Percentiles rank a stretch among this genome's conserved stretches.
Conservation (phyloP, 2,113 vertebrate species). For the Passerina amoena region DNA sequence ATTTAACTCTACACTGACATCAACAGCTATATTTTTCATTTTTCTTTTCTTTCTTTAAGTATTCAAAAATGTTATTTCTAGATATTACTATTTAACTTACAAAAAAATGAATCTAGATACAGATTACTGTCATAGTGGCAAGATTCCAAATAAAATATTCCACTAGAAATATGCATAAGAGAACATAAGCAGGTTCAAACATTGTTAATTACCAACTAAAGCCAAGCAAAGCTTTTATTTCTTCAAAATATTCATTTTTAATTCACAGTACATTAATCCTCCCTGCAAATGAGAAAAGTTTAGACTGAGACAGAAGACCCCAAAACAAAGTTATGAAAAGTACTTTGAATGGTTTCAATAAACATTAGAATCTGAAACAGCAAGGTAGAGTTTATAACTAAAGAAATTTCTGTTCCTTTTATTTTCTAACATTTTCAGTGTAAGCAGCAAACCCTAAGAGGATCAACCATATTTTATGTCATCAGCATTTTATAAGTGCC, state of each 20-base stretch:
- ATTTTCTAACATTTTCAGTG: constrained; percentile 80
- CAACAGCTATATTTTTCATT: neutral
- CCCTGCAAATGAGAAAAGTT: constrained; percentile 62
- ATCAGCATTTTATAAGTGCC: constrained; percentile 85
- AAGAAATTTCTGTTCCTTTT: constrained; percentile 75
- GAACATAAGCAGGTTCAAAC: constrained; percentile 44
- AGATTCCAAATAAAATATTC: constrained; percentile 60
- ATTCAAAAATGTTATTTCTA: neutral
- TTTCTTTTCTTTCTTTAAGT: neutral
- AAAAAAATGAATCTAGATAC: constrained; percentile 44
- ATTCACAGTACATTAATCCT: constrained; percentile 50
- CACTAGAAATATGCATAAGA: constrained; percentile 57
- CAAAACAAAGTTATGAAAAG: constrained; percentile 71
- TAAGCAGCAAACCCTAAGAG: constrained; percentile 82
- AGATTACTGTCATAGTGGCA: constrained; percentile 30
- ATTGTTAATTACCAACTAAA: constrained; percentile 51
- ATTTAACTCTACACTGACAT: neutral
- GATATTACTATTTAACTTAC: neutral
- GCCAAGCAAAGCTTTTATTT: constrained; percentile 44
- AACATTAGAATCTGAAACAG: constrained; percentile 66
- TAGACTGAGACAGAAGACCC: constrained; percentile 46
- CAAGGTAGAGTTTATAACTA: constrained; percentile 72
- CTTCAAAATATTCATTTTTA: constrained; percentile 44
- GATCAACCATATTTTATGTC: constrained; percentile 84
- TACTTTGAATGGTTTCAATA: constrained; percentile 69